Evolutionary conservation across 2,888 invertebrate species (phyloP), one percentile per base, ranked within the genome.

Genomic region (Theretra japonica): DNA sequence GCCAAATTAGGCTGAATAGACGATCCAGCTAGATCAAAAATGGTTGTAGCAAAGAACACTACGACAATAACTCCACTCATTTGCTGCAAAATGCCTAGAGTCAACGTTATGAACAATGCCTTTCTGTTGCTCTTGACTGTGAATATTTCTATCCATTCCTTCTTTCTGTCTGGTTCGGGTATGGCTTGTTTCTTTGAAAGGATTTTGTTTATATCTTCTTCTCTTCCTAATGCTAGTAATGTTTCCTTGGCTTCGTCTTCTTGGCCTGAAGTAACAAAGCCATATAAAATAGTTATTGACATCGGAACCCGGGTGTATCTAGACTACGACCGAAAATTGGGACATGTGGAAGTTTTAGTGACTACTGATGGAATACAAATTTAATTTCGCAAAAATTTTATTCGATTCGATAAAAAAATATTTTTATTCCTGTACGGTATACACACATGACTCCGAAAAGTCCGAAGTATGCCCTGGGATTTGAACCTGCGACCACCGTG

Each of bases 1-100:
- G 86, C 86, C 71, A 89, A 73, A 72, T 83, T 75, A 0, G 89
- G 80, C 4, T 80, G 75, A 23, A 90, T 73, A 3, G 81, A 76
- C 0, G 86, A 87, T 0, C 83, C 83, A 19, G 89, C 88, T 30
- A 85, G 25, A 0, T 86, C 80, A 69, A 89, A 89, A 70, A 90
- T 88, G 0, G 80, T 76, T 0, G 88, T 87, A 0, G 80, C 81
- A 70, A 84, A 89, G n/a, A 87, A 83, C 0, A 79, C 48, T 0
- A 88, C 79, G 8, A 79, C 83, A 1, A 86, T 71, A 0, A 87
- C 76, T 3, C 89, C 90, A 59, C 89, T 89, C 65, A 83, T 68
- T 70, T 87, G 86, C 50, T 86, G 84, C 0, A 90, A 71, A 4
- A 86, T 78, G 6, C 80, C 77, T 25, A 88, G 74, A 2, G 75